Evolutionary conservation across 2,113 vertebrate species (phyloP), one percentile per base, ranked within the genome.

Genomic region (Tachysurus vachellii): DNA sequence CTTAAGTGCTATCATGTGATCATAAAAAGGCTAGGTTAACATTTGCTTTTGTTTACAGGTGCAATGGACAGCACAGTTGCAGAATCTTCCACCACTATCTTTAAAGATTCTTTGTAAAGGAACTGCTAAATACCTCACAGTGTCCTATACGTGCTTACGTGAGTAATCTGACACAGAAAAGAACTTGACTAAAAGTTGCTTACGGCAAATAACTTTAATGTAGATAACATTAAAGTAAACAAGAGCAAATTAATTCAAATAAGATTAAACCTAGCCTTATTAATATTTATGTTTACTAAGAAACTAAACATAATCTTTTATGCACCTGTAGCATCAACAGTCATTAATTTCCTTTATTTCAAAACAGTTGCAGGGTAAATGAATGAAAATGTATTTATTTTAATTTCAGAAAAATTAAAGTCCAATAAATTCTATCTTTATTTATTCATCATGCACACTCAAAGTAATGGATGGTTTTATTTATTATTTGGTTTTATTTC

Each of bases 141-240:
- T 88, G 61, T 61, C 75, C 36, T 88, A 88, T 68, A 7, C 0
- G 9, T 88, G 87, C 16, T 3, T 1, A 59, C 9, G 86, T 88
- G n/a, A 80, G 86, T 70, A 31, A 83, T 26, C 21, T 62, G 16
- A 47, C 10, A 75, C 36, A 36, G 36, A 36, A 36, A 1, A 14
- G 53, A 0, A 53, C 47, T n/a, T 36, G 7, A 75, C 21, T 10
- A 47, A 75, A 44, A 11, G 7, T 4, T 4, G 42, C 0, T 19
- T 70, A 31, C 36, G 36, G 36, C 36, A 36, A 36, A 36, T 36
- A 36, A 36, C 36, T 36, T 36, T 36, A 36, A 36, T 36, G 36
- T 36, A 36, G 36, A 36, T 1, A 36, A 36, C 36, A 36, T 36
- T 7, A 42, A 71, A 71, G 12, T 36, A 36, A 19, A 12, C 28